Percentiles rank a stretch among this genome's conserved stretches.
phyloP scores from a whole-genome alignment of 2,113 vertebrate species.

The Helogale parvula region DNA sequence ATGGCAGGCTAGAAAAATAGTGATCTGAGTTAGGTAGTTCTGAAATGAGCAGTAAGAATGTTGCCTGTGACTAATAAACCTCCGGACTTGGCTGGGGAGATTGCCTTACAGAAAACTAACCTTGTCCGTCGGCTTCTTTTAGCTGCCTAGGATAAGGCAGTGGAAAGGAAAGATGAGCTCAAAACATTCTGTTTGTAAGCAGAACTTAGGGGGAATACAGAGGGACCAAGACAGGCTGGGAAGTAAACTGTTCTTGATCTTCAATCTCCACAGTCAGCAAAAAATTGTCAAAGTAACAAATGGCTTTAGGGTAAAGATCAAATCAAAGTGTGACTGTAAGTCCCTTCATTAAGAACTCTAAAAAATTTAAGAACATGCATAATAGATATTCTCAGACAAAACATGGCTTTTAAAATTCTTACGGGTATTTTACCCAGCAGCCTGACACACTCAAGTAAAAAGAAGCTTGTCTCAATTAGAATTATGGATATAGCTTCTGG shows the following conservation, averaged over 20 bases:
- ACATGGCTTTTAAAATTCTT: neutral
- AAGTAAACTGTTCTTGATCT: neutral
- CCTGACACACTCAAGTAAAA: neutral
- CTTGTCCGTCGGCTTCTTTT: neutral
- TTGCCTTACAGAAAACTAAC: neutral
- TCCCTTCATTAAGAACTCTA: slow-evolving; percentile 47
- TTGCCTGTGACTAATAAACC: neutral
- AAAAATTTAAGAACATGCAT: neutral
- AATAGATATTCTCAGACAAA: neutral
- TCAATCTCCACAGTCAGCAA: neutral
- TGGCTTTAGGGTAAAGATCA: slow-evolving; percentile 33
- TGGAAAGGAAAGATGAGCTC: slow-evolving; percentile 1
- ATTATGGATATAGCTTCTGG: neutral
- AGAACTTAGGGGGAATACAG: neutral
- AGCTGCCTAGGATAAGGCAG: neutral
- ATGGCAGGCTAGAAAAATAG: neutral
- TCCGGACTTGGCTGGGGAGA: neutral
- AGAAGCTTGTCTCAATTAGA: neutral
- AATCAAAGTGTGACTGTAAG: neutral
- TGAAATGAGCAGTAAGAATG: neutral
- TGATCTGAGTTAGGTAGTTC: neutral
- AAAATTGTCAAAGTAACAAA: slow-evolving; percentile 36
- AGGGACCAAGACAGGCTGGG: neutral
- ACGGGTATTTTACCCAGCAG: neutral
- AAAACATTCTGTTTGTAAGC: slow-evolving; percentile 28